Conservation (phyloP, 1,140 invertebrate genomes). For the Orchestia grillus region DNA sequence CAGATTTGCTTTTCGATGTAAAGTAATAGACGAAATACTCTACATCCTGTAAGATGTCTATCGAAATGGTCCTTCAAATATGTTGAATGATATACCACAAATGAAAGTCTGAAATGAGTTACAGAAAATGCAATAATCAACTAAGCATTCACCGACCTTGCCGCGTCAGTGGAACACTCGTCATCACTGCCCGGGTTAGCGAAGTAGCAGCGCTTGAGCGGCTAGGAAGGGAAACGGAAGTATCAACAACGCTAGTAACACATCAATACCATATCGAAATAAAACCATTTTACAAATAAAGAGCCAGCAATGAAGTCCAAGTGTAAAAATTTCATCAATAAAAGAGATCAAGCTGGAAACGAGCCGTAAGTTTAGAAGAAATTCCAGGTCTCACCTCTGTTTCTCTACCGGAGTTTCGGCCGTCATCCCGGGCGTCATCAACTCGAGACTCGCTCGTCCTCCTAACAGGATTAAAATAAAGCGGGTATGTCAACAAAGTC, state of each 20-base stretch:
- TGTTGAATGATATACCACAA: too few relatives aligned
- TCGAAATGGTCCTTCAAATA: too few relatives aligned
- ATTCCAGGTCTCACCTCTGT: neutral
- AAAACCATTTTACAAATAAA: neutral
- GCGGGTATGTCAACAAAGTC: neutral
- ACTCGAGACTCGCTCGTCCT: neutral
- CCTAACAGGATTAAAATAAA: neutral
- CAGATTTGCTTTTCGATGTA: neutral
- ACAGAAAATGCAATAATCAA: neutral
- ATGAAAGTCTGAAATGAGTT: too few relatives aligned
- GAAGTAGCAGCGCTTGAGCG: constrained; percentile 17
- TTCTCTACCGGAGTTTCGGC: neutral
- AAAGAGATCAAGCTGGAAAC: neutral
- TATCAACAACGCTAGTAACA: neutral
- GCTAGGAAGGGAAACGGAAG: neutral
- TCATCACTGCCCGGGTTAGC: constrained; percentile 29
- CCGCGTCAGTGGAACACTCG: neutral
- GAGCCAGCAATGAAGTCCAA: neutral
- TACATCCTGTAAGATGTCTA: too few relatives aligned
- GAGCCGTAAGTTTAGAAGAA: neutral
- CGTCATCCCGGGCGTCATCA: neutral
- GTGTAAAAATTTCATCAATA: neutral
- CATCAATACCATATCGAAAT: neutral
- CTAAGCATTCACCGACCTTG: neutral
- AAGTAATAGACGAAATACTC: too few relatives aligned